Base-by-base conservation (phyloP, 1,140 invertebrate genomes). In the Plectrocnemia conspersa region DNA sequence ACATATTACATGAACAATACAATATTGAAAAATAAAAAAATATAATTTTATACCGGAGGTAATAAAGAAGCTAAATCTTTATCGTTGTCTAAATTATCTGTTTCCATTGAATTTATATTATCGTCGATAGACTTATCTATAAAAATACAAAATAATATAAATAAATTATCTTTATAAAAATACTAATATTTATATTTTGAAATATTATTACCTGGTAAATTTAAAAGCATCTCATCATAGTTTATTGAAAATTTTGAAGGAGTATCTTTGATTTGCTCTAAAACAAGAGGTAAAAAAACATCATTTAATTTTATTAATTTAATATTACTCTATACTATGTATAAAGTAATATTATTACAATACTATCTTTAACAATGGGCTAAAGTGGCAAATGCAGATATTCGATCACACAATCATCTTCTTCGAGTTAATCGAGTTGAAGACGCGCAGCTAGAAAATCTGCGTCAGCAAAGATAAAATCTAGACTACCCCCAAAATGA, bases 31-130 rank as follows among this genome's bases (percentile, higher is more conserved):
- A 42, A 5, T 7, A 22, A 16, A 9, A 13, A 32, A 33, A 16
- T 19, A 52, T 19, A 29, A 33, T 50, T 50, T 16, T 23, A 27
- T 18, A 58, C 59, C 35, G 52, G 56, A 24, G 55, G 55, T 13
- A 57, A 23, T 11, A 61, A 47, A 5, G 54, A 47, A 2, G 49
- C 59, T 10, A 61, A 23, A 24, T 61, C 59, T 25, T 35, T 61
- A 33, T 56, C 54, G 19, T 49, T 11, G 16, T 60, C 54, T 18
- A 56, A 24, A 13, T 11, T 25, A 23, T 58, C 56, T 19, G 13
- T 47, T 22, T 59, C 47, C 13, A 59, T 48, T 41, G 55, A 52
- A 11, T n/a, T 13, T 4, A 44, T n/a, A 23, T 21, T 23, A 23
- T 15, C 16, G 15, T 44, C n/a, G 3, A 18, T 33, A n/a, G 18